Conservation (phyloP, 2,797 vertebrate genomes). For the Acrossocheilus wenchowensis region DNA sequence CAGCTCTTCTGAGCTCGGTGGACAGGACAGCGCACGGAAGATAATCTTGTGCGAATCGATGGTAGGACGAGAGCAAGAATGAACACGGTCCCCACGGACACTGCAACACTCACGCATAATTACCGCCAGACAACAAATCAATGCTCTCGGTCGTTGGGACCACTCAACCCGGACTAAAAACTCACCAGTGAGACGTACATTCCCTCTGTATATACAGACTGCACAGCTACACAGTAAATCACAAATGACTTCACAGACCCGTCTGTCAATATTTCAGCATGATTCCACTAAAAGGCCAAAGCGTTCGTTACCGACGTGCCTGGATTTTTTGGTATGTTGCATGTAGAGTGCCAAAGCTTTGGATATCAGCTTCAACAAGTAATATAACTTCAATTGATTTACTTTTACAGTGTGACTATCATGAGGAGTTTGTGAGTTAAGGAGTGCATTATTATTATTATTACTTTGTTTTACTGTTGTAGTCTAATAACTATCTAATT, state of each 20-base stretch:
- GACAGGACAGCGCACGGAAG: conserved; percentile 14
- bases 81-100: conserved; percentile 43
- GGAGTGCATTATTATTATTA: neutral
- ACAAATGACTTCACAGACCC: conserved; percentile 9
- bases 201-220: conserved; percentile 28
- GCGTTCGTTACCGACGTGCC: neutral
- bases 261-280: conserved; percentile 29
- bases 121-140: conserved; percentile 58
- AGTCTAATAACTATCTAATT: neutral
- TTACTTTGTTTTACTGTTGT: too few species aligned
- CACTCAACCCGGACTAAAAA: conserved; percentile 43
- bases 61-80: conserved; percentile 44
- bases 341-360: neutral
- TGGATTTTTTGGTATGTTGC: neutral
- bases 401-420: neutral
- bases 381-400: neutral
- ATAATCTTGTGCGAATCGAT: conserved; percentile 54
- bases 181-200: conserved; percentile 37
- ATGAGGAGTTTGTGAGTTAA: neutral
- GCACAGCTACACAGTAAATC: conserved; percentile 27
- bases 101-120: conserved; percentile 53
- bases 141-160: conserved; percentile 33
- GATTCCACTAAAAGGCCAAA: conserved; percentile 33
- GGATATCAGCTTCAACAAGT: neutral
- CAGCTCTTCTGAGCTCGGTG: conserved; percentile 8